phyloP scores from a whole-genome alignment of 2,888 invertebrate genomes.

The Conops quadrifasciatus region DNA sequence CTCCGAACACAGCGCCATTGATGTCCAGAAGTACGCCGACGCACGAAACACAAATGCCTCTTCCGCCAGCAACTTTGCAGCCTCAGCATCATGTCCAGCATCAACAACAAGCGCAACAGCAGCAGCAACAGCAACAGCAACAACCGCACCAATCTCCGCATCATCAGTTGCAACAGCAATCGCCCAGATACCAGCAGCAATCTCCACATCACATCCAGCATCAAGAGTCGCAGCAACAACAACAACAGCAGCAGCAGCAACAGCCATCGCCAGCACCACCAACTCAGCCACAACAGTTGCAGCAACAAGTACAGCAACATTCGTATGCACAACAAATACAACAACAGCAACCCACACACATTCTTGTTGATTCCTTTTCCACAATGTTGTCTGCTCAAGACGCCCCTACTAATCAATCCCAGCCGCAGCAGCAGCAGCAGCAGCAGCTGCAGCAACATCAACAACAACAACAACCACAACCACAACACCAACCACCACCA shows the following conservation, averaged over 20 bases:
- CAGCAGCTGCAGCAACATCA: conserved; percentile 26
- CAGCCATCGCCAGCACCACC: conserved; percentile 42
- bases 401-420: conserved; percentile 40
- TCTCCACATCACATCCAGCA: conserved; percentile 61
- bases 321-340: conserved; percentile 54
- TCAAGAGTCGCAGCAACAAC: conserved; percentile 48
- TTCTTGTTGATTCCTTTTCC: conserved; percentile 36
- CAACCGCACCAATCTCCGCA: conserved; percentile 44
- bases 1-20: conserved; percentile 56
- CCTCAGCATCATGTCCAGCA: conserved; percentile 43
- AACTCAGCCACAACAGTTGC: conserved; percentile 63
- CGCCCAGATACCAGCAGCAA: conserved; percentile 56
- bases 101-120: conserved; percentile 40
- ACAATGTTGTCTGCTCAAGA: conserved; percentile 39
- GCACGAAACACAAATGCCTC: conserved; percentile 44
- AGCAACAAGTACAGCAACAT: conserved; percentile 60
- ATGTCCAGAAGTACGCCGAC: conserved; percentile 59
- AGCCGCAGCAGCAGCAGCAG: conserved; percentile 21
- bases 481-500: conserved; percentile 37
- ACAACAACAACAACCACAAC: conserved; percentile 16
- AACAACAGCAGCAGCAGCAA: conserved; percentile 51
- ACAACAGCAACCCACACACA: conserved; percentile 30
- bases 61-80: conserved; percentile 41
- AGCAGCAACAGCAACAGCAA: conserved; percentile 42
- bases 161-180: conserved; percentile 44